A percentile compares a stretch with the other conserved stretches of the same genome.
These are phyloP conservation scores for Microtus richardsoni DNA, from an alignment of 2,113 vertebrate genomes.

Conservation along the genomic window DNA sequence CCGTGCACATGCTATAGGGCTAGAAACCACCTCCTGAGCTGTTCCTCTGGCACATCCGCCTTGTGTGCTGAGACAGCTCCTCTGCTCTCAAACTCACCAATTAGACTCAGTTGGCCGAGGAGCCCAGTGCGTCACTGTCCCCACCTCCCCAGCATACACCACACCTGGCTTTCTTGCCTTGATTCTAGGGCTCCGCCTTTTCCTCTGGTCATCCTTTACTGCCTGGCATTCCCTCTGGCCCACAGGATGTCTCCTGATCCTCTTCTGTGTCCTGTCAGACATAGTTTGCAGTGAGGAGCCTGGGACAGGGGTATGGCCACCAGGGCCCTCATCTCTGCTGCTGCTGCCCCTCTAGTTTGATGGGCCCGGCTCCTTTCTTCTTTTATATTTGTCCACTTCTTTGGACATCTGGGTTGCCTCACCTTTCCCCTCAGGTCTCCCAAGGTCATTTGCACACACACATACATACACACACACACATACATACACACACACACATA, in stretches of 20 bases:
- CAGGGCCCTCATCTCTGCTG: background rate
- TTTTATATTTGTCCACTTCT: background rate
- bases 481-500: background rate
- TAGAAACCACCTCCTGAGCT: background rate
- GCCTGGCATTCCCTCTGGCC: background rate
- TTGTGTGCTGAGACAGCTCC: background rate
- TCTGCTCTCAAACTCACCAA: background rate
- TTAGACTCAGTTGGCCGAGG: background rate
- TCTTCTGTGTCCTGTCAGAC: background rate
- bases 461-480: background rate
- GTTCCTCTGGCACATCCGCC: background rate
- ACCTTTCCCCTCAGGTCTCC: background rate
- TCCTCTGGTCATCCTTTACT: background rate
- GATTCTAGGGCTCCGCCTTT: background rate
- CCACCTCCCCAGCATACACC: background rate
- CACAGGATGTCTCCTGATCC: background rate
- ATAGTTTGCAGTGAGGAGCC: background rate
- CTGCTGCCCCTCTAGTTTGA: too few species aligned
- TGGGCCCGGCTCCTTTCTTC: too few species aligned
- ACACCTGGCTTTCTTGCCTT: background rate
- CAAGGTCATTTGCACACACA: background rate
- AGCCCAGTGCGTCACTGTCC: background rate
- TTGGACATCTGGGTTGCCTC: too few species aligned
- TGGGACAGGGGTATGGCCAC: background rate
- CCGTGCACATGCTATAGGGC: too few species aligned